Evolutionary conservation across 2,113 vertebrate species (phyloP).

Genomic region (Anser brachyrhynchus): DNA sequence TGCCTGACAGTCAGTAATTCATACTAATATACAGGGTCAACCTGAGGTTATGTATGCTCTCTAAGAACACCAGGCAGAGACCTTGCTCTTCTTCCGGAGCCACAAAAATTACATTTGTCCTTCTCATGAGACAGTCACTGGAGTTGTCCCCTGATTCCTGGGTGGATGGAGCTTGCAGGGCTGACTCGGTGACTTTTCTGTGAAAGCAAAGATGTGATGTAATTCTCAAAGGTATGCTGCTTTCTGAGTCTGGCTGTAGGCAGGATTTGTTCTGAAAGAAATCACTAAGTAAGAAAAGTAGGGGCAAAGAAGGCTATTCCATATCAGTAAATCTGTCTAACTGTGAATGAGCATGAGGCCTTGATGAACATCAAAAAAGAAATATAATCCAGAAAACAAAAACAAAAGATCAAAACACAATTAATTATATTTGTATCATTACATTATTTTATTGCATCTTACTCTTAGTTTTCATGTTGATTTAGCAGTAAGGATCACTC

Average conservation of each 20-base stretch:
- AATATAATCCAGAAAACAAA: neutral
- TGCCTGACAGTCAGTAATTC: neutral
- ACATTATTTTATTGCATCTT: neutral
- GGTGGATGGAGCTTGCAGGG: neutral
- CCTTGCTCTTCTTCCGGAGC: neutral
- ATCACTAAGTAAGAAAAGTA: neutral
- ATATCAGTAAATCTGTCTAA: neutral
- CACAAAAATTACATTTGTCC: neutral
- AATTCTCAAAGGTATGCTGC: neutral
- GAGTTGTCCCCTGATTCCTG: neutral
- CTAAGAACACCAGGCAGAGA: neutral
- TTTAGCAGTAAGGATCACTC: neutral
- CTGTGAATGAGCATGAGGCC: neutral
- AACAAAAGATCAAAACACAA: neutral
- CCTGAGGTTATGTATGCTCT: neutral
- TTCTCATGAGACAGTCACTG: neutral
- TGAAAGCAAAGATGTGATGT: neutral
- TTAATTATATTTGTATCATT: neutral
- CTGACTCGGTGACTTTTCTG: neutral
- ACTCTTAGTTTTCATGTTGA: neutral
- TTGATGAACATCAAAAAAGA: neutral
- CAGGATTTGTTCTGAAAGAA: neutral
- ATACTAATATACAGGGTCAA: neutral
- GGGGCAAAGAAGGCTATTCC: neutral
- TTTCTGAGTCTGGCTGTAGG: neutral